These are phyloP conservation scores for Napeogenes inachia DNA, from an alignment of 2,888 invertebrate species.

Conservation along the genomic window DNA sequence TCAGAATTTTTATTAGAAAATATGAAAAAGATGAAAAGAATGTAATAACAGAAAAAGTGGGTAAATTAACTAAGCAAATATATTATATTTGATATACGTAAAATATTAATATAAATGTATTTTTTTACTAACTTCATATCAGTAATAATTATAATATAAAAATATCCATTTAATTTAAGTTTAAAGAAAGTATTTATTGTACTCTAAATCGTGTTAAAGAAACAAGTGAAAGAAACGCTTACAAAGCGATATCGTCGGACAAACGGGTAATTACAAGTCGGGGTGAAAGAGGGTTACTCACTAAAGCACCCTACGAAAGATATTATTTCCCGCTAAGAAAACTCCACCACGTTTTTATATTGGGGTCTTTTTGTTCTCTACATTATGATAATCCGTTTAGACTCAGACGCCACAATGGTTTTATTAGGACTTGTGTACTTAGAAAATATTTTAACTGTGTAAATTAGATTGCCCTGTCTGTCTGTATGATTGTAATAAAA, in stretches of 20 bases:
- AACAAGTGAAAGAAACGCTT: background rate
- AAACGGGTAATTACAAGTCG: constrained; percentile 6
- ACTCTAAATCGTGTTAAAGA: background rate
- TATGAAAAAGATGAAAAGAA: too few species aligned
- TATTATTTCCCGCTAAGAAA: constrained; percentile 6
- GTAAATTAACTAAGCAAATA: too few species aligned
- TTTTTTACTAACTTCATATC: too few species aligned
- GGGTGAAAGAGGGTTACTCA: background rate
- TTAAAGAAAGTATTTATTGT: background rate
- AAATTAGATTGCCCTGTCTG: too few species aligned
- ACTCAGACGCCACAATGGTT: background rate
- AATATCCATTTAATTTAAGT: too few species aligned
- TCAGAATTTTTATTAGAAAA: too few species aligned
- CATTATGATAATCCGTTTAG: constrained; percentile 2
- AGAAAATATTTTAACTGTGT: background rate
- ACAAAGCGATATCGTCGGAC: constrained; percentile 2
- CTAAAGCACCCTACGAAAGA: background rate
- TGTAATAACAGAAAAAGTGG: too few species aligned
- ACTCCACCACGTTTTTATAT: constrained; percentile 1
- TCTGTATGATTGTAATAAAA: too few species aligned
- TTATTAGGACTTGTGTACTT: background rate
- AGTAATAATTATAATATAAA: too few species aligned
- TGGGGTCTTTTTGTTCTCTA: constrained; percentile 2
- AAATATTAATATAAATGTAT: too few species aligned
- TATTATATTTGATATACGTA: too few species aligned